A percentile compares a stretch with the other conserved stretches of the same genome.
Conservation (phyloP, 2,797 vertebrate species). For the Micrastur ruficollis region DNA sequence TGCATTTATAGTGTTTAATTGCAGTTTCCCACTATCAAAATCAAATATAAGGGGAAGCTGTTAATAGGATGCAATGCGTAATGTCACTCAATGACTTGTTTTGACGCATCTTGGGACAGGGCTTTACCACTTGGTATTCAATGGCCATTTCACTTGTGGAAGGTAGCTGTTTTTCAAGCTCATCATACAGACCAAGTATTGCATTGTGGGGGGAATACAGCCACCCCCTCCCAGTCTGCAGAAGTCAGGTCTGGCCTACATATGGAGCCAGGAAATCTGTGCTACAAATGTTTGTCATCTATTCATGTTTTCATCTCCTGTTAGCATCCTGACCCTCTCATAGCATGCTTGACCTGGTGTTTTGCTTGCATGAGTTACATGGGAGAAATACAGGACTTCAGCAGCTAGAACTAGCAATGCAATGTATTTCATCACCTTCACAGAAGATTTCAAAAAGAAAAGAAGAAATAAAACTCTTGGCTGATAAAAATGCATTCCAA, state of each 20-base stretch:
- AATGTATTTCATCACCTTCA: not conserved
- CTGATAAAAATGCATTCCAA: not conserved
- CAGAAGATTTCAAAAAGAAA: not conserved
- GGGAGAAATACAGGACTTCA: not conserved
- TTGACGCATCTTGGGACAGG: not conserved
- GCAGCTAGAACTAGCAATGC: not conserved
- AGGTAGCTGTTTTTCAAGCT: not conserved
- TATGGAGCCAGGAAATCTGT: not conserved
- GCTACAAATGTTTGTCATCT: slow-evolving; percentile 3
- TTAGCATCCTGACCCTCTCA: slow-evolving; percentile 5
- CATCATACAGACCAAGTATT: not conserved
- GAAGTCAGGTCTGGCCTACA: not conserved
- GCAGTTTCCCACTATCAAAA: not conserved
- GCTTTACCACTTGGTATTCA: not conserved
- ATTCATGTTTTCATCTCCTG: not conserved
- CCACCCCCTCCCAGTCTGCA: not conserved
- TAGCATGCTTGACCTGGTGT: not conserved
- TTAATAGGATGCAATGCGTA: not conserved
- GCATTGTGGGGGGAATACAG: not conserved
- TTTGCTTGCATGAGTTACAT: not conserved
- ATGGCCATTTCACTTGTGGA: not conserved
- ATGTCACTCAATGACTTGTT: not conserved
- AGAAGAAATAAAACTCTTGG: not conserved
- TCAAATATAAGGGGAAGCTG: not conserved
- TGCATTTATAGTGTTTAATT: not conserved